Evolutionary conservation across 1,140 invertebrate genomes (phyloP), one percentile per base, ranked within the genome.

Genomic region (Aricia agestis): DNA sequence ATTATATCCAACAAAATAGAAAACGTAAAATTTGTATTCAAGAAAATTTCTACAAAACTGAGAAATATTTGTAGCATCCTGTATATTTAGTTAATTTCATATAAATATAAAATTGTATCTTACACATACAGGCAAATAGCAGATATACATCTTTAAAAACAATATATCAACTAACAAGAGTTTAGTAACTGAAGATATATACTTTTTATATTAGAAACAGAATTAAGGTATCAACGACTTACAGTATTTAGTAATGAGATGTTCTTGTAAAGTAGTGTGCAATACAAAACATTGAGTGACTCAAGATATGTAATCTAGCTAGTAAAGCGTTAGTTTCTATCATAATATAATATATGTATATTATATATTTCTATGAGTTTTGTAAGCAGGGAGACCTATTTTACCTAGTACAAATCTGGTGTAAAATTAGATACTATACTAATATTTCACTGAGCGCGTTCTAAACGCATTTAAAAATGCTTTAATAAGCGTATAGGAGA

Each of bases 311-410:
- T 63, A 76, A 77, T 71, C 74, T 77, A 83, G 61, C 85, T 90
- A 87, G 78, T 90, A 89, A 90, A 90, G 84, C 85, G 83, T 87
- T 80, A 77, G 78, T 77, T 52, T 63, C 18, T 31, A 63, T 63
- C 17, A 63, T 82, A 82, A 86, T 88, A 85, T 90, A 84, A 82
- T 84, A 82, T 84, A 61, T 61, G 19, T 32, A 32, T n/a, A n/a
- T n/a, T n/a, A n/a, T n/a, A 25, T 25, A 36, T 11, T 31, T 25
- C 59, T 63, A 63, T 63, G 59, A 63, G 19, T 63, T 31, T 63
- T 59, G n/a, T 69, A 45, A 70, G 18, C 61, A 66, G 61, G 5
- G 58, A n/a, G 70, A 71, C 63, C 63, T 70, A 42, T 63, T 65
- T 36, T 61, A 59, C 17, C 42, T 31, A 52, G 57, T 52, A 18